Evolutionary conservation across 2,113 vertebrate species (phyloP).

Genomic region (Patagioenas fasciata): DNA sequence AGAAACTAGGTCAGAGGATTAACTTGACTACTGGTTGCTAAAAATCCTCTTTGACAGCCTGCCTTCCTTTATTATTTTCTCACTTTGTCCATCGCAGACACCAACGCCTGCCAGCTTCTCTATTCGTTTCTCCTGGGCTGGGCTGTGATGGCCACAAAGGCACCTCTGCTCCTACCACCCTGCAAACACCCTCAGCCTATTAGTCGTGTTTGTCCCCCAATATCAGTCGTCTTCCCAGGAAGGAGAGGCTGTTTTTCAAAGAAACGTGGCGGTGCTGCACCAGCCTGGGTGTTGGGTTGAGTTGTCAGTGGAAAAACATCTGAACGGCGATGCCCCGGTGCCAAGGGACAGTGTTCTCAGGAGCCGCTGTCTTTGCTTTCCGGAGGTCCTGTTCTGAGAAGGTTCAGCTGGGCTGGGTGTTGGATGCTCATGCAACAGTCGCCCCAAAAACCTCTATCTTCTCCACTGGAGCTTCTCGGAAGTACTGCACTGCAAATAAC

Average conservation of each 20-base stretch:
- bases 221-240: not conserved
- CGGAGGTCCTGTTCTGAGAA: accelerated
- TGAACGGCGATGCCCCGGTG: not conserved
- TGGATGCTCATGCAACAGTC: not conserved
- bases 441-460: not conserved
- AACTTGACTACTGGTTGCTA: not conserved
- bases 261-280: accelerated
- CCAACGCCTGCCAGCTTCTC: not conserved
- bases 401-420: not conserved
- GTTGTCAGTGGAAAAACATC: not conserved
- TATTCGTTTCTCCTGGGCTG: not conserved
- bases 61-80: slow-evolving; percentile 41
- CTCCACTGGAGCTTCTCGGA: not conserved
- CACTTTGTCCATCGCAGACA: not conserved
- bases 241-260: not conserved
- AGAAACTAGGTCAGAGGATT: slow-evolving; percentile 69
- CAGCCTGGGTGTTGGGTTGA: accelerated
- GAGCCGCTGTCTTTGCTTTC: accelerated
- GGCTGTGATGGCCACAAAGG: not conserved
- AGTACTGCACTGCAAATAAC: not conserved
- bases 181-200: not conserved
- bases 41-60: slow-evolving; percentile 62
- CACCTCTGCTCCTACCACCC: not conserved
- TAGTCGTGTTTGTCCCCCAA: accelerated
- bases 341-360: not conserved